Percentiles rank a stretch among this genome's conserved stretches.
These are phyloP conservation scores for Aulostomus chinensis DNA, from an alignment of 2,797 vertebrate genomes.

Conservation along the genomic window DNA sequence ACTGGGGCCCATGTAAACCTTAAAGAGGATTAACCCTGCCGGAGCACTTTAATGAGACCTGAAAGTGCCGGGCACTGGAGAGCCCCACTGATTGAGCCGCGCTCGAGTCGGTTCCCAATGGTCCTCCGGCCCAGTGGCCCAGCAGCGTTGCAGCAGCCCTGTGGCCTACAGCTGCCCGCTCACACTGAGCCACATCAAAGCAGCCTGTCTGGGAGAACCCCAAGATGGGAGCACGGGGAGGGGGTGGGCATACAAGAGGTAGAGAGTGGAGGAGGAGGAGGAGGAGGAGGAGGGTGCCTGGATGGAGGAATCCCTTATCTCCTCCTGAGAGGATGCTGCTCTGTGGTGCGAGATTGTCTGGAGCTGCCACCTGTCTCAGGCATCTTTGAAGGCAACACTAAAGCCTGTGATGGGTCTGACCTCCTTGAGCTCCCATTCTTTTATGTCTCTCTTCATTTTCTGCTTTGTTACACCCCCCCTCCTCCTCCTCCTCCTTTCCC, in stretches of 20 bases:
- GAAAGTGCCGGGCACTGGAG: constrained; percentile 81
- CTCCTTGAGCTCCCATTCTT: constrained; percentile 96
- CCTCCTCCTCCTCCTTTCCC: constrained; percentile 30
- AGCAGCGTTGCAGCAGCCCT: constrained; percentile 53
- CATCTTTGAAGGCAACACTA: constrained; percentile 98
- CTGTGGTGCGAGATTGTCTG: constrained; percentile 93
- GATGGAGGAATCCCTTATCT: constrained; percentile 97
- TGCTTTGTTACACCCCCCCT: constrained; percentile 89
- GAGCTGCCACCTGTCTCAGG: constrained; percentile 99
- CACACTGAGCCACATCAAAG: constrained; percentile 95
- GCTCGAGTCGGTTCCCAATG: constrained; percentile 66
- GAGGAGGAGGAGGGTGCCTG: constrained; percentile 70
- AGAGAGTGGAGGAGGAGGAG: constrained; percentile 27
- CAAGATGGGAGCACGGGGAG: constrained; percentile 34
- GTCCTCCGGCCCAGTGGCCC: constrained; percentile 62
- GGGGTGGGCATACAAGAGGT: constrained; percentile 26
- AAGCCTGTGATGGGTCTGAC: constrained; percentile 98
- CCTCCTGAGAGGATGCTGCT: constrained; percentile 86
- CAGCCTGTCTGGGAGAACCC: constrained; percentile 83
- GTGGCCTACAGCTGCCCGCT: constrained; percentile 82
- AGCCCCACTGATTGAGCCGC: constrained; percentile 72
- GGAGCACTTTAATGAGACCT: constrained; percentile 91
- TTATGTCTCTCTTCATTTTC: constrained; percentile 99
- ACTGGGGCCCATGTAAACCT: constrained; percentile 87
- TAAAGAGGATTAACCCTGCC: constrained; percentile 94